A percentile compares a stretch with the other conserved stretches of the same genome.
These are phyloP conservation scores for Nesidiocoris tenuis DNA, from an alignment of 2,888 invertebrate species.

Conservation along the genomic window DNA sequence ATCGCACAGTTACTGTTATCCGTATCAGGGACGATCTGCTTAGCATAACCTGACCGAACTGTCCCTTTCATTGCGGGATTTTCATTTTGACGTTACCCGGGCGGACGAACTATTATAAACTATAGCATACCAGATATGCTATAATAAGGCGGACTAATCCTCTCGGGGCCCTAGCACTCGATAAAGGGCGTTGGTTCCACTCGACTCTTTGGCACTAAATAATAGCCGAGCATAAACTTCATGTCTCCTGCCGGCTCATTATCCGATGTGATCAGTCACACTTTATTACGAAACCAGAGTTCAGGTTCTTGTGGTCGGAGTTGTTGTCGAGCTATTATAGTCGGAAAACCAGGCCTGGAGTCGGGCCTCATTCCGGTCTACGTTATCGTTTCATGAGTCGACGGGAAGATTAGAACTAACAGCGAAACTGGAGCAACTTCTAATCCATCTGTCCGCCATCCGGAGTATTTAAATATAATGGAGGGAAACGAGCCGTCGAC, in stretches of 20 bases:
- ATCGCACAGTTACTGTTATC: background rate
- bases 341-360: background rate
- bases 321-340: background rate
- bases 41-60: background rate
- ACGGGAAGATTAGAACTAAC: background rate
- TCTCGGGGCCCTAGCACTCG: background rate
- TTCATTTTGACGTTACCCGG: background rate
- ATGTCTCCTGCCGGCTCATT: conserved; percentile 17
- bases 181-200: background rate
- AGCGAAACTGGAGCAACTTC: conserved; percentile 23
- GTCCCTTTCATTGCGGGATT: background rate
- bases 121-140: background rate
- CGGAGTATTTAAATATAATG: no score
- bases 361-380: background rate
- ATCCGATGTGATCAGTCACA: conserved; percentile 30
- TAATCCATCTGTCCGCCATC: conserved; percentile 13
- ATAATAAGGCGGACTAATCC: background rate
- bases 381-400: background rate
- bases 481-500: no score
- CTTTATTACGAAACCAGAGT: conserved; percentile 15
- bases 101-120: background rate
- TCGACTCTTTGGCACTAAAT: conserved; percentile 6
- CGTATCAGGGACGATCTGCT: background rate
- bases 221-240: conserved; percentile 23
- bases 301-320: background rate